Conservation (phyloP, 2,113 vertebrate genomes). For the Daboia siamensis region DNA sequence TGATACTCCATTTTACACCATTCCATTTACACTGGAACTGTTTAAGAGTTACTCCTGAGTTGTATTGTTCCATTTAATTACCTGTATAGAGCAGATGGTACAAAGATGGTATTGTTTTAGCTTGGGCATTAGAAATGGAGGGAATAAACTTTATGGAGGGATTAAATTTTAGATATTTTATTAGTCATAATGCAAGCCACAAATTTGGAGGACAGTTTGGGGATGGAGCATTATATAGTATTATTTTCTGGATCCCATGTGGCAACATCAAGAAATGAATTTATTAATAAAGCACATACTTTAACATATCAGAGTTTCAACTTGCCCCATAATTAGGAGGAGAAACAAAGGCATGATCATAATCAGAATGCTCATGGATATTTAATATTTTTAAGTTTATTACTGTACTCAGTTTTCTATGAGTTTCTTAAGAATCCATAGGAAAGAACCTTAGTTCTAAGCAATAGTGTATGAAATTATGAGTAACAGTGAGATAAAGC, state of each 20-base stretch:
- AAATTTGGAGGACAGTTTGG: background rate
- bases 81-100: background rate
- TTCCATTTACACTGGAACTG: background rate
- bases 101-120: background rate
- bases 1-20: background rate
- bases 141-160: background rate
- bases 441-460: background rate
- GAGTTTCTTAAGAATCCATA: background rate
- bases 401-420: background rate
- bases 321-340: background rate
- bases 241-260: background rate
- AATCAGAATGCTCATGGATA: background rate
- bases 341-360: background rate
- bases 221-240: background rate
- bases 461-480: background rate
- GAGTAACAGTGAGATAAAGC: background rate
- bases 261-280: background rate
- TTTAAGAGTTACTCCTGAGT: background rate
- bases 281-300: background rate
- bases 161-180: background rate
- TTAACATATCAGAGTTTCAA: background rate
- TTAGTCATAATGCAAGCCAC: background rate
- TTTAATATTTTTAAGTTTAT: background rate
- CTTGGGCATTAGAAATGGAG: background rate
- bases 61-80: background rate